Evolutionary conservation across 2,797 vertebrate species (phyloP), one percentile per base, ranked within the genome.

Genomic region (Cyprinella venusta): DNA sequence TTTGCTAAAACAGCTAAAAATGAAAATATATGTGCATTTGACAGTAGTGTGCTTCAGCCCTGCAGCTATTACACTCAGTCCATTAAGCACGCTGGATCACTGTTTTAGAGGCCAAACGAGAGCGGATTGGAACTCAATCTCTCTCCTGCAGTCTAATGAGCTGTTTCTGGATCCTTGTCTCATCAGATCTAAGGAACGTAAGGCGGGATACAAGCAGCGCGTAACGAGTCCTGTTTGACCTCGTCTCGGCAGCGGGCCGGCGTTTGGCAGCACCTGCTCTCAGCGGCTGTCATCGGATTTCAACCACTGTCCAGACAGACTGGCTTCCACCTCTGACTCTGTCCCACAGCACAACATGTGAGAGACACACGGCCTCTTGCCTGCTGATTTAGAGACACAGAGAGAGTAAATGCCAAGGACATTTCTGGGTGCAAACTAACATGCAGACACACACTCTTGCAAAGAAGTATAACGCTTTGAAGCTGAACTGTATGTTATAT

Each of bases 161-260:
- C 78, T 84, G 56, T 71, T 36, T 38, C 26, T 78, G 81, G 26
- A 70, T 24, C 77, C 80, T 54, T 65, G 75, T 75, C 52, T 52
- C 52, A 36, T 80, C 67, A 86, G 76, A 82, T 74, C 81, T 56
- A 52, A 63, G 67, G 72, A 84, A 69, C 48, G 78, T 50, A 42
- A 86, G 82, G 80, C 76, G 52, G 61, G 65, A 81, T 81, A 40
- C 64, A 81, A 82, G 82, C 79, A 76, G 61, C 26, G 61, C 36
- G 69, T 71, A 82, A 87, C 72, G 84, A 87, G 86, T 84, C 79
- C 76, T 81, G 33, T 86, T 86, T 89, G 88, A 89, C 88, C 87
- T 85, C 84, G 59, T 65, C 80, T 71, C 81, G 54, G 76, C 21
- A 7, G 77, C 19, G 19, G 77, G 84, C 78, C 85, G 75, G 16